Percentiles rank a stretch among this genome's conserved stretches.
phyloP scores from a whole-genome alignment of 2,113 vertebrate species.

The Microcebus jonahi region DNA sequence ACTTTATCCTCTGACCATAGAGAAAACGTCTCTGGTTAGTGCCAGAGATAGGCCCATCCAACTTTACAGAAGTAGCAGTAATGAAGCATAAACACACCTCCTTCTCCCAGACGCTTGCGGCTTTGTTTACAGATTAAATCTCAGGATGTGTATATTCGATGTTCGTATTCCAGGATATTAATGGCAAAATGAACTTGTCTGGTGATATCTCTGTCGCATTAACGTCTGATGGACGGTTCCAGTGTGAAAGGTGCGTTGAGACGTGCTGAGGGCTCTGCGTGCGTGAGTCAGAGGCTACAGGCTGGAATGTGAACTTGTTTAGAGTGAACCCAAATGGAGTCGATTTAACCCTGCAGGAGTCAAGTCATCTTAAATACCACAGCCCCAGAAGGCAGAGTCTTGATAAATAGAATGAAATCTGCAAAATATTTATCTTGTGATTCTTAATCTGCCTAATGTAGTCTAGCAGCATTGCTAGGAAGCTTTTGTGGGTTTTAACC shows the following conservation, averaged over 20 bases:
- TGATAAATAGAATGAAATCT: constrained; percentile 80
- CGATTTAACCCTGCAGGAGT: constrained; percentile 78
- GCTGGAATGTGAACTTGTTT: constrained; percentile 85
- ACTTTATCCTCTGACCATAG: constrained; percentile 61
- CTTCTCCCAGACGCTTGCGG: constrained; percentile 83
- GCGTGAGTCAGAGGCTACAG: constrained; percentile 79
- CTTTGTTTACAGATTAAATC: constrained; percentile 89
- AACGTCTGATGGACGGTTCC: constrained; percentile 87
- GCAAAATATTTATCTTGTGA: constrained; percentile 76
- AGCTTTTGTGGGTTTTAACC: constrained; percentile 53
- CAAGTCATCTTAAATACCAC: constrained; percentile 82
- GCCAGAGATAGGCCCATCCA: constrained; percentile 80
- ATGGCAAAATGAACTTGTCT: constrained; percentile 87
- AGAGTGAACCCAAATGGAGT: constrained; percentile 83
- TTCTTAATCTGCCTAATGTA: constrained; percentile 71
- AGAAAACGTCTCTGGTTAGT: constrained; percentile 77
- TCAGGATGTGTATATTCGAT: constrained; percentile 89
- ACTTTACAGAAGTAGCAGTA: constrained; percentile 84
- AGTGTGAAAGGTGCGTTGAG: constrained; percentile 84
- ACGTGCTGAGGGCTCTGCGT: constrained; percentile 79
- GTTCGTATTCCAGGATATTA: constrained; percentile 87
- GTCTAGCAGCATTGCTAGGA: constrained; percentile 51
- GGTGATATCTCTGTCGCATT: constrained; percentile 87
- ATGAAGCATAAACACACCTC: constrained; percentile 85
- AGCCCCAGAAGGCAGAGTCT: constrained; percentile 80